Percentiles rank a stretch among this genome's conserved stretches.
phyloP scores from a whole-genome alignment of 2,113 vertebrate species.

The Sander lucioperca region DNA sequence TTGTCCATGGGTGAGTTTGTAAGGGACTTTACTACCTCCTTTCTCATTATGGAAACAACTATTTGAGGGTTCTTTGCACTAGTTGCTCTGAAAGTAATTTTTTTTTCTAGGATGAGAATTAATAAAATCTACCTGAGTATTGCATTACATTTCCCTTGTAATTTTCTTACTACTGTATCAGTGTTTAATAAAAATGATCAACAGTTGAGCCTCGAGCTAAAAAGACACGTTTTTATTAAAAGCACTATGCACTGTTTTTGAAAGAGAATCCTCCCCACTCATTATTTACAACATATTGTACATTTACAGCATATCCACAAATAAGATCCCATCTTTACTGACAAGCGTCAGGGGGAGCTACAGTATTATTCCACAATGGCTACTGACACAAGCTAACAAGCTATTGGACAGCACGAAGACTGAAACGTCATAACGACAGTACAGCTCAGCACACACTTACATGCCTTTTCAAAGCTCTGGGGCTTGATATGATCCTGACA shows the following conservation, averaged over 20 bases:
- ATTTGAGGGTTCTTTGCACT: not conserved
- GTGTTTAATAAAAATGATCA: slow-evolving; percentile 37
- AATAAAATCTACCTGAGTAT: not conserved
- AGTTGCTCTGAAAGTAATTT: not conserved
- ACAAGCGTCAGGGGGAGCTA: slow-evolving; percentile 55
- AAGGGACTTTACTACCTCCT: not conserved
- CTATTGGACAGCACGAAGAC: not conserved
- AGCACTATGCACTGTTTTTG: slow-evolving; percentile 24
- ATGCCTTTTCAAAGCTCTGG: slow-evolving; percentile 9
- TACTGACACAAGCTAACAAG: slow-evolving; percentile 4
- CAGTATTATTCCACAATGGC: slow-evolving; percentile 16
- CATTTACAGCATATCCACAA: slow-evolving; percentile 50
- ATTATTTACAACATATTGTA: slow-evolving; percentile 64
- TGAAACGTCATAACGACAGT: not conserved
- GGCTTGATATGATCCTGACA: not conserved
- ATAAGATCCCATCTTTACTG: slow-evolving; percentile 6
- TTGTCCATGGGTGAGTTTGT: not conserved
- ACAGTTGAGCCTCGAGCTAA: not conserved
- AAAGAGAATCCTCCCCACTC: slow-evolving; percentile 6
- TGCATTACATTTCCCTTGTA: slow-evolving; percentile 9
- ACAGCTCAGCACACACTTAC: slow-evolving; percentile 4
- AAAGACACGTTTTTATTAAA: slow-evolving; percentile 65
- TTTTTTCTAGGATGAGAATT: not conserved
- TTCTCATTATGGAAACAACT: not conserved
- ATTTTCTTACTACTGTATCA: not conserved